Conservation (phyloP, 1,140 invertebrate species). For the Hirudo medicinalis region DNA sequence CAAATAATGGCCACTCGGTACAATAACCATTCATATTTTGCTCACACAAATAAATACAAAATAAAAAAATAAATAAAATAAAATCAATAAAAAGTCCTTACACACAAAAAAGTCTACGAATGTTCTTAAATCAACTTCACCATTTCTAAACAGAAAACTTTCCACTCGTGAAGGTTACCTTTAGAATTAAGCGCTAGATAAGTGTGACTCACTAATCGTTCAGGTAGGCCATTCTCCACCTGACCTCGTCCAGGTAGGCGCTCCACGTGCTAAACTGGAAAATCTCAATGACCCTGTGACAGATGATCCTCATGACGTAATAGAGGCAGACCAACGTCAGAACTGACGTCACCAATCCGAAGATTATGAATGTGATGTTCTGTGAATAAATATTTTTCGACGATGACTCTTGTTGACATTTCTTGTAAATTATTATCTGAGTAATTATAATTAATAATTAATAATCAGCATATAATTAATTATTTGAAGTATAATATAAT, state of each 20-base stretch:
- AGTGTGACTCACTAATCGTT: conserved; percentile 6
- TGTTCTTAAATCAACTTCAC: too few species aligned
- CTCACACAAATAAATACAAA: too few species aligned
- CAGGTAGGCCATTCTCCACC: background rate
- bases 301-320: background rate
- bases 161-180: too few species aligned
- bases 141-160: too few species aligned
- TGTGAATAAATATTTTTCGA: background rate
- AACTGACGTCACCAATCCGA: conserved; percentile 10
- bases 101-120: too few species aligned
- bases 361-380: background rate
- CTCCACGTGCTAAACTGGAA: conserved; percentile 6
- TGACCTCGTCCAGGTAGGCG: background rate
- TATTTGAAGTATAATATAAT: too few species aligned
- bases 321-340: background rate
- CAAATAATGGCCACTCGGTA: too few species aligned
- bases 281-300: conserved; percentile 7
- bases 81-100: too few species aligned
- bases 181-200: background rate
- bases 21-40: too few species aligned
- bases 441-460: background rate
- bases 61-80: too few species aligned
- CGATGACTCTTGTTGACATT: background rate
- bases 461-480: background rate
- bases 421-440: background rate